A percentile compares a stretch with the other conserved stretches of the same genome.
Conservation (phyloP, 1,140 invertebrate genomes). For the Pseudoatta argentina region DNA sequence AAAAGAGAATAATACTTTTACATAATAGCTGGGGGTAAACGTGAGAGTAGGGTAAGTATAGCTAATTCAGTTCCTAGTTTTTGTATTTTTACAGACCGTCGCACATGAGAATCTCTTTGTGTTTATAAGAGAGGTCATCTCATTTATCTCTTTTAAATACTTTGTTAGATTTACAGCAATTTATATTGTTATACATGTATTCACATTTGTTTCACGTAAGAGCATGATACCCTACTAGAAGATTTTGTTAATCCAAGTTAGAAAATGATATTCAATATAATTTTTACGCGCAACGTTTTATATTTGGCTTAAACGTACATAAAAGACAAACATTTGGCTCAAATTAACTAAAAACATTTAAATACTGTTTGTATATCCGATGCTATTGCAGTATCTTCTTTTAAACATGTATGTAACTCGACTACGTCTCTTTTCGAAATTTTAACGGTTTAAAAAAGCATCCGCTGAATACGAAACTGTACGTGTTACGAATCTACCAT, state of each 20-base stretch:
- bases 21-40: slow-evolving; percentile 69
- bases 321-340: neutral
- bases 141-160: neutral
- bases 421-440: neutral
- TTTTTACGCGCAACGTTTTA: neutral
- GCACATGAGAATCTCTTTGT: slow-evolving; percentile 59
- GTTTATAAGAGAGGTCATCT: slow-evolving; percentile 1
- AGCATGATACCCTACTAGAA: neutral
- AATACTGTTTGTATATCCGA: neutral
- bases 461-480: neutral
- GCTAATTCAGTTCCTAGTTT: slow-evolving; percentile 65
- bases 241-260: neutral
- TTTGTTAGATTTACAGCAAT: neutral
- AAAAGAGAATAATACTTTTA: slow-evolving; percentile 80
- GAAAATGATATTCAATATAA: neutral
- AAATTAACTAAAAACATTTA: slow-evolving; percentile 3
- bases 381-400: neutral
- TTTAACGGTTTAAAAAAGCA: neutral
- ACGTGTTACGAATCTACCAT: neutral
- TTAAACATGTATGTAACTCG: neutral
- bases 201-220: neutral
- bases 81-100: slow-evolving; percentile 75
- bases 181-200: neutral
- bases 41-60: slow-evolving; percentile 66
- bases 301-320: neutral